Evolutionary conservation across 2,113 vertebrate species (phyloP).

Genomic region (Syngnathus scovelli): DNA sequence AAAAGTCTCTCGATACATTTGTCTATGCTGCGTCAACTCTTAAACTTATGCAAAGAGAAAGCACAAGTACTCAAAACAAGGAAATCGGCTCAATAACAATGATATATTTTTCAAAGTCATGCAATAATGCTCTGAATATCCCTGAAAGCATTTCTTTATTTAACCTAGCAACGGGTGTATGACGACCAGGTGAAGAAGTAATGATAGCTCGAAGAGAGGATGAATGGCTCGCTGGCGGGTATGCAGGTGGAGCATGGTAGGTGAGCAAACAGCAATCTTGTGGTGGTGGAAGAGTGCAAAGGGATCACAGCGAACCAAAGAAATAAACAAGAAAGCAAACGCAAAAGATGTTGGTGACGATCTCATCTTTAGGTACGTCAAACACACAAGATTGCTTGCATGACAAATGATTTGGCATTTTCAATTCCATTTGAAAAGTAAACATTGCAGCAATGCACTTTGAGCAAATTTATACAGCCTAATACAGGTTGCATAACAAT

Average conservation of each 20-base stretch:
- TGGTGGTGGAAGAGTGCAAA: not conserved
- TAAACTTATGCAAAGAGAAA: too few species aligned
- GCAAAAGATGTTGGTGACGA: not conserved
- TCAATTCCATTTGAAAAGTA: conserved; percentile 44
- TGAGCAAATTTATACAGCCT: conserved; percentile 30
- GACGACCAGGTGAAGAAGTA: not conserved
- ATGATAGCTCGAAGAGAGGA: not conserved
- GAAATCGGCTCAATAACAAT: not conserved
- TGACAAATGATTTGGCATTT: conserved; percentile 39
- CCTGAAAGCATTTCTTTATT: not conserved
- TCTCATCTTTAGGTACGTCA: not conserved
- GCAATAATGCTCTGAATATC: not conserved
- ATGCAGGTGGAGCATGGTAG: not conserved
- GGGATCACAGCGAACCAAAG: not conserved
- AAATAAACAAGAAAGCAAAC: not conserved
- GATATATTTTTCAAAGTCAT: not conserved
- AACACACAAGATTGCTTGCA: conserved; percentile 34
- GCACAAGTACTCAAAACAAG: not conserved
- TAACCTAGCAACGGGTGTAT: not conserved
- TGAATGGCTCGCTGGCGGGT: not conserved
- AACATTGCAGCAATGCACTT: conserved; percentile 30
- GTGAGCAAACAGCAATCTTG: not conserved
- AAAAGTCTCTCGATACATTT: too few species aligned
- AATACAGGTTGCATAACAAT: conserved; percentile 4
- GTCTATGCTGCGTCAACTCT: too few species aligned